Conservation (phyloP, 92 coral and sea anemone genomes). For the Isaurus tuberculatus region DNA sequence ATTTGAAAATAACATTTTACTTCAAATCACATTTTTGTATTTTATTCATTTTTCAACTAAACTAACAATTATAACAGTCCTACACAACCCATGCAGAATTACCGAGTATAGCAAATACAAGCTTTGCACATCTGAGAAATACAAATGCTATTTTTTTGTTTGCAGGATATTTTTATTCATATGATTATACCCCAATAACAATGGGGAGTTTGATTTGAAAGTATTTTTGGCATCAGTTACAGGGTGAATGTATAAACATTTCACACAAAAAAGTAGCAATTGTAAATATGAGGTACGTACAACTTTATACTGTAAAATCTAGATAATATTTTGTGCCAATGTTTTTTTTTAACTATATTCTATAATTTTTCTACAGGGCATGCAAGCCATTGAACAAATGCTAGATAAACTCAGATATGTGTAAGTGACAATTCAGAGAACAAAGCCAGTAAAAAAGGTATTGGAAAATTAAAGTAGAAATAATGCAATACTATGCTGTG, state of each 20-base stretch:
- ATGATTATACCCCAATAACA: not conserved
- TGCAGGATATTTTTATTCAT: not conserved
- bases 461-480: too few species aligned
- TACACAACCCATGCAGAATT: conserved; percentile 4
- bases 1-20: not conserved
- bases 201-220: not conserved
- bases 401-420: not conserved
- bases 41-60: conserved; percentile 32
- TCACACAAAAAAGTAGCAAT: conserved; percentile 24
- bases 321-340: not conserved
- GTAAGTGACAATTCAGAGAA: not conserved
- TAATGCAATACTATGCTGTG: too few species aligned
- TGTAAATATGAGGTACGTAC: not conserved
- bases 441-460: too few species aligned
- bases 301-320: not conserved
- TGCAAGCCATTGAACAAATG: not conserved
- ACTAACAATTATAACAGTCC: not conserved
- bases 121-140: not conserved
- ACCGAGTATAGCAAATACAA: not conserved
- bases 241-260: not conserved
- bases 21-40: conserved; percentile 8
- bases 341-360: conserved; percentile 15
- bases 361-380: conserved; percentile 10
- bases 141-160: conserved; percentile 18
- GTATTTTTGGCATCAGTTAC: not conserved